These are phyloP conservation scores for Drosophila flavopinicola DNA, from an alignment of 2,888 invertebrate genomes.

Conservation along the genomic window DNA sequence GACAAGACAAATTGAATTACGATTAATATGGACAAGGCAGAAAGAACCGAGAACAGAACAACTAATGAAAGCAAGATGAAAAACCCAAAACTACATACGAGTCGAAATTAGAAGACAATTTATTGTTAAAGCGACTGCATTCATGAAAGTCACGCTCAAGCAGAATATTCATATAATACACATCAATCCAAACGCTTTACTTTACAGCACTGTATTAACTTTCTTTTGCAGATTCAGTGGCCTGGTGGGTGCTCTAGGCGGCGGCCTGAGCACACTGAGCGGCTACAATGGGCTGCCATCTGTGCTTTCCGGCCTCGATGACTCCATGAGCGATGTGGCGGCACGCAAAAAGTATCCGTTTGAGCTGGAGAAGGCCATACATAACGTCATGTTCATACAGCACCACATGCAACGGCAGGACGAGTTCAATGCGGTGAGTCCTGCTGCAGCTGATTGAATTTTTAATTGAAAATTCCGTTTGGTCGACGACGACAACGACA, in stretches of 20 bases:
- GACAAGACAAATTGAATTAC: conserved; percentile 22
- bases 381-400: conserved; percentile 97
- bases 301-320: conserved; percentile 93
- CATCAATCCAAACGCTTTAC: not conserved
- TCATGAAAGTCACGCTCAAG: not conserved
- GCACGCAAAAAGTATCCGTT: conserved; percentile 94
- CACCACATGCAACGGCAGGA: conserved; percentile 97
- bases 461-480: conserved; percentile 79
- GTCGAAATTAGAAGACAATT: not conserved
- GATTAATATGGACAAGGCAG: not conserved
- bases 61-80: not conserved
- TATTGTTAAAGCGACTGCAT: not conserved
- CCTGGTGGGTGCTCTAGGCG: conserved; percentile 90
- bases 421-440: conserved; percentile 95
- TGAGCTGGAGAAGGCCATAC: conserved; percentile 96
- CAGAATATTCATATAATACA: not conserved
- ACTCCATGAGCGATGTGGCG: conserved; percentile 92
- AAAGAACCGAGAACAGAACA: not conserved
- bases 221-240: conserved; percentile 88
- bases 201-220: conserved; percentile 38
- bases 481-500: conserved; percentile 34
- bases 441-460: conserved; percentile 73
- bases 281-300: conserved; percentile 93
- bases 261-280: conserved; percentile 85
- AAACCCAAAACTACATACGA: not conserved